Evolutionary conservation across 2,113 vertebrate genomes (phyloP).

Genomic region (Lycocorax pyrrhopterus): DNA sequence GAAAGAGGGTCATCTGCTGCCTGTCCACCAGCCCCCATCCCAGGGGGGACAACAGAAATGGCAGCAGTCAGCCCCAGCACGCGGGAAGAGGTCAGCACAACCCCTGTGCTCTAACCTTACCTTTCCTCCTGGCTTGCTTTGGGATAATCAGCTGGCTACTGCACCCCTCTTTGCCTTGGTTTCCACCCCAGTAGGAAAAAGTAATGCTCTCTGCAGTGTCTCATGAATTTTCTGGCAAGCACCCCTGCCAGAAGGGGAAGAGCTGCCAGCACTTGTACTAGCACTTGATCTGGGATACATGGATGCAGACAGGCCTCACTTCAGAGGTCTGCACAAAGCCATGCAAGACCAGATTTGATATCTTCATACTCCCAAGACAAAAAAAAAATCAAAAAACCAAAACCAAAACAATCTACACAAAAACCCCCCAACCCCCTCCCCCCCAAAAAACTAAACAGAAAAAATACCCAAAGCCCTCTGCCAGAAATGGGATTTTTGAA

Average conservation of each 20-base stretch:
- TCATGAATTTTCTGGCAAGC: not conserved
- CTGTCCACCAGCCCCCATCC: not conserved
- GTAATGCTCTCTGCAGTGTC: not conserved
- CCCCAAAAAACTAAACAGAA: not conserved
- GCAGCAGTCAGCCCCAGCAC: not conserved
- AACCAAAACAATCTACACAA: not conserved
- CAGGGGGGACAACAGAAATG: not conserved
- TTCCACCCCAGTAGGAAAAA: not conserved
- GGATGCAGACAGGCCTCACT: not conserved
- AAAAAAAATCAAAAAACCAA: not conserved
- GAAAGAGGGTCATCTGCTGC: not conserved
- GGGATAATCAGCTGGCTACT: not conserved
- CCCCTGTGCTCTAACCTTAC: not conserved
- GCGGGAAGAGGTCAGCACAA: not conserved
- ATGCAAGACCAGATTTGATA: not conserved
- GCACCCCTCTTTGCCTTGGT: not conserved
- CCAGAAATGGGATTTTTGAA: not conserved
- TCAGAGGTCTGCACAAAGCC: not conserved
- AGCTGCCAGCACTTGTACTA: not conserved
- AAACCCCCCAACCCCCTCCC: fast-evolving
- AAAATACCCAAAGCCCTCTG: not conserved
- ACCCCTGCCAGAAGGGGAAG: not conserved
- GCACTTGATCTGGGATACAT: not conserved
- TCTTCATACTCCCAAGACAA: not conserved
- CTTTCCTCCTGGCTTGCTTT: not conserved